Evolutionary conservation across 2,888 invertebrate species (phyloP).

Genomic region (Oscheius sp.): DNA sequence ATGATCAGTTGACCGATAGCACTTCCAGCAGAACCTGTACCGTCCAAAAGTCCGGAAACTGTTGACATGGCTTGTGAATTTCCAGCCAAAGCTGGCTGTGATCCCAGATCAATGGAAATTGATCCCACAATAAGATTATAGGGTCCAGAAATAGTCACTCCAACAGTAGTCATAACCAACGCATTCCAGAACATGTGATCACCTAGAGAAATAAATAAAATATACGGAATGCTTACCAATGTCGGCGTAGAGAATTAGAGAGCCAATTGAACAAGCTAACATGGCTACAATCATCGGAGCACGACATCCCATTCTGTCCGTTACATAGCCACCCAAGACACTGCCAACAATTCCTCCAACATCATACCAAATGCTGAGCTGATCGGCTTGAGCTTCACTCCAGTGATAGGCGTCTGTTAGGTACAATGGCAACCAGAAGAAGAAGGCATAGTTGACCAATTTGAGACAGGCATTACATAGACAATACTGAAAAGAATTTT

Average conservation of each 20-base stretch:
- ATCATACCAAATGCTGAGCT: conserved; percentile 76
- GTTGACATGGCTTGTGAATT: conserved; percentile 75
- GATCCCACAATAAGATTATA: conserved; percentile 76
- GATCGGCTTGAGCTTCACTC: conserved; percentile 73
- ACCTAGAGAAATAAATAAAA: conserved; percentile 27
- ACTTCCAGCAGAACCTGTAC: conserved; percentile 76
- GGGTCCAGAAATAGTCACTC: conserved; percentile 76
- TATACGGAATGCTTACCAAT: conserved; percentile 38
- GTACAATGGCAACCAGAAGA: conserved; percentile 77
- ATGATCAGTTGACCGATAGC: conserved; percentile 76
- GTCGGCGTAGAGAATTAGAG: conserved; percentile 65
- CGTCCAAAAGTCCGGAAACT: conserved; percentile 77
- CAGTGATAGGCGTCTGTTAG: conserved; percentile 70
- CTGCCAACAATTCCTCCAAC: conserved; percentile 76
- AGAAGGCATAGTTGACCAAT: conserved; percentile 77
- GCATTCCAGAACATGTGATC: conserved; percentile 72
- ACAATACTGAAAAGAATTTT: conserved; percentile 74
- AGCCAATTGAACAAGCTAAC: conserved; percentile 68
- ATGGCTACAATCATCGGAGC: conserved; percentile 66
- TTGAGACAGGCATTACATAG: conserved; percentile 77
- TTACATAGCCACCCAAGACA: conserved; percentile 69
- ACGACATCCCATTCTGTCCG: conserved; percentile 69
- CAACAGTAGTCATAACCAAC: conserved; percentile 75
- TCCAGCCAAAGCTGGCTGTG: conserved; percentile 73
- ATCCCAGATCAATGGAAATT: conserved; percentile 76